Conservation (phyloP, 1,140 invertebrate genomes). For the Dreissena rostriformis region DNA sequence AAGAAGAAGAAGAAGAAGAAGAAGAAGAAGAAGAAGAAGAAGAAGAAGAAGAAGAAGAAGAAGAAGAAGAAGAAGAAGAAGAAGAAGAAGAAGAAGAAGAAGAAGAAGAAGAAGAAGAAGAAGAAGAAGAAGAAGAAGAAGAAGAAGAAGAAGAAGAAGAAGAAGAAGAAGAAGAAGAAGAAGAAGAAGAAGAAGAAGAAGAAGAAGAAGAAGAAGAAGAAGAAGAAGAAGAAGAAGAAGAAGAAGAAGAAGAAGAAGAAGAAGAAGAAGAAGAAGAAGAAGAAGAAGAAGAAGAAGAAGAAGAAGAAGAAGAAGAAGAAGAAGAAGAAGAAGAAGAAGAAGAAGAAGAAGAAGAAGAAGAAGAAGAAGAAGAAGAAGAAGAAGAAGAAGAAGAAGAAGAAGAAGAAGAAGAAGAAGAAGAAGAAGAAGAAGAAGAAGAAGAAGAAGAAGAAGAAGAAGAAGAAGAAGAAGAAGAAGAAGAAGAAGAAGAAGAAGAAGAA, state of each 20-base stretch:
- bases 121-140: conserved; percentile 1
- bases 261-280: background rate
- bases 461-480: background rate
- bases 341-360: conserved; percentile 3
- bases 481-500: background rate
- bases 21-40: conserved; percentile 3
- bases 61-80: conserved; percentile 6
- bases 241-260: conserved; percentile 6
- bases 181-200: conserved; percentile 6
- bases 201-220: conserved; percentile 6
- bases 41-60: conserved; percentile 6
- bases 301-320: conserved; percentile 6
- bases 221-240: conserved; percentile 6
- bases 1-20: background rate
- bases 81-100: conserved; percentile 6
- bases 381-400: conserved; percentile 6
- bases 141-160: background rate
- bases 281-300: background rate
- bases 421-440: conserved; percentile 1
- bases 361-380: conserved; percentile 6
- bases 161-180: conserved; percentile 1
- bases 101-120: conserved; percentile 3
- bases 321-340: conserved; percentile 6
- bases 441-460: background rate
- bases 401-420: conserved; percentile 6